A percentile compares a stretch with the other conserved stretches of the same genome.
phyloP scores from a whole-genome alignment of 1,140 invertebrate species.

The Megalonaias nervosa region DNA sequence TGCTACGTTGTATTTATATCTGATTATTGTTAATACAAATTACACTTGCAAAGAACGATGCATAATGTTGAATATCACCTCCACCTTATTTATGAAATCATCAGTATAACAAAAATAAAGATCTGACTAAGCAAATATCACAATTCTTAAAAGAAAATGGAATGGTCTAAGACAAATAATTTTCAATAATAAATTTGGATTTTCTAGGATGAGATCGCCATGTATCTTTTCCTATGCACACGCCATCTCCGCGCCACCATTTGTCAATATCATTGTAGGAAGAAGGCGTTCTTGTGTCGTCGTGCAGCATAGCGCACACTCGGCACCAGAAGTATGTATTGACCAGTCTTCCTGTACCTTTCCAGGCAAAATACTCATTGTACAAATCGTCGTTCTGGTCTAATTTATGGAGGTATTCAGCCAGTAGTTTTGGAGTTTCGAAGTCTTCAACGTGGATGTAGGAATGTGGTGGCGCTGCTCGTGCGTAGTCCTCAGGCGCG shows the following conservation, averaged over 20 bases:
- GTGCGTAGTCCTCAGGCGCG: constrained; percentile 70
- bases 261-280: constrained; percentile 47
- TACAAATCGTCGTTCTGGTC: constrained; percentile 66
- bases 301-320: constrained; percentile 80
- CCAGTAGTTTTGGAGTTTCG: constrained; percentile 87
- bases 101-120: too few species aligned
- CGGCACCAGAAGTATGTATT: constrained; percentile 89
- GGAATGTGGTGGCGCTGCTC: constrained; percentile 78
- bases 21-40: too few species aligned
- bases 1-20: too few species aligned
- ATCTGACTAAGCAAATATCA: too few species aligned
- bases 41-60: too few species aligned
- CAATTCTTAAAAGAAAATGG: too few species aligned
- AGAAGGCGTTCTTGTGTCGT: constrained; percentile 31
- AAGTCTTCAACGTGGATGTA: constrained; percentile 98
- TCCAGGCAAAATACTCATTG: constrained; percentile 71
- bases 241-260: constrained; percentile 59
- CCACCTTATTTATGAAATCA: too few species aligned
- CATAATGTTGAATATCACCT: too few species aligned
- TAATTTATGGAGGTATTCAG: constrained; percentile 84
- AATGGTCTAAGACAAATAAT: constrained; percentile 17
- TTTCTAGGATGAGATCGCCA: constrained; percentile 37
- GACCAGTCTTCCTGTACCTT: constrained; percentile 60
- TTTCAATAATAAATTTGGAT: constrained; percentile 9
- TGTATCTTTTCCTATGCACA: constrained; percentile 55